Evolutionary conservation across 2,113 vertebrate genomes (phyloP), one percentile per base, ranked within the genome.

Genomic region (Hirundichthys speculiger): DNA sequence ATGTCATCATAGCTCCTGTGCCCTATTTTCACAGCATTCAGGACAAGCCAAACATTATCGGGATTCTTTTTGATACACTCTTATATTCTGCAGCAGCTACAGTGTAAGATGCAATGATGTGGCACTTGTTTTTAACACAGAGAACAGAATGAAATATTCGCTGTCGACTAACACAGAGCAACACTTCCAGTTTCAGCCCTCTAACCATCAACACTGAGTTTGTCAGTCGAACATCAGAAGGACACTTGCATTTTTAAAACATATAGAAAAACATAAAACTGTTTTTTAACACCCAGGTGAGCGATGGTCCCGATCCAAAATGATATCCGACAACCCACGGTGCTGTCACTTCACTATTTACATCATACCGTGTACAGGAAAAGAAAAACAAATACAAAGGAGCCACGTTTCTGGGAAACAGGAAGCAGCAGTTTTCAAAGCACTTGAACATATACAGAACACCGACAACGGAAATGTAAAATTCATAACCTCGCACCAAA

Each of bases 361-460:
- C 0, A 2, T 43, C 43, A 14, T 5, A 19, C 27, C 40, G n/a
- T 12, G 30, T 13, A 64, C 78, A 87, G 64, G 84, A 85, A 85
- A 67, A 64, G 64, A 78, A 78, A 59, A 64, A 40, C 66, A 9
- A 51, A 30, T 60, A 70, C 64, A 69, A 24, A n/a, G 14, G 42
- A 21, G 16, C 30, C 34, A 21, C 38, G 39, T 21, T 1, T 1
- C n/a, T 2, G 5, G 22, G 56, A 65, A 86, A 69, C 81, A 80
- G 85, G 88, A 90, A 90, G 71, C 51, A 11, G 21, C 8, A 5
- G 51, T 38, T 42, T 68, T 61, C 40, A 46, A 68, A 73, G 66
- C 41, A 60, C 46, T 24, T 11, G 25, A 53, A 9, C 7, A 20
- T 21, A 43, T 13, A 34, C 43, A 22, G 1, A 25, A 7, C 15